Conservation (phyloP, 2,113 vertebrate genomes). For the Scalopus aquaticus region DNA sequence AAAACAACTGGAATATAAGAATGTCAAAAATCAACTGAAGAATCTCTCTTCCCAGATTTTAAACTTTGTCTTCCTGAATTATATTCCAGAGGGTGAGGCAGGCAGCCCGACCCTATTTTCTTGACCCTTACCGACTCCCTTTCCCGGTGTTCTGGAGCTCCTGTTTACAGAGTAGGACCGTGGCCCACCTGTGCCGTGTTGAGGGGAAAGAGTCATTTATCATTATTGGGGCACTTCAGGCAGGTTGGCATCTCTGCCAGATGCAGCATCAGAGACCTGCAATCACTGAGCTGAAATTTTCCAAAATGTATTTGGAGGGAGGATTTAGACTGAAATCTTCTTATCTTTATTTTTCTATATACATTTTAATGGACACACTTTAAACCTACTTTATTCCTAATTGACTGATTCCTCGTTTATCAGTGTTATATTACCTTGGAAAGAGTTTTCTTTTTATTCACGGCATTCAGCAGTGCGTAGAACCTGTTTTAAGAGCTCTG, state of each 20-base stretch:
- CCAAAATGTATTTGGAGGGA: constrained; percentile 4
- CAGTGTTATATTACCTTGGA: neutral
- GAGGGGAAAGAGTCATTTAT: neutral
- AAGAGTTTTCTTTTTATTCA: neutral
- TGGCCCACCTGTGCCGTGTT: too few relatives aligned
- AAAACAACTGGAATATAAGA: neutral
- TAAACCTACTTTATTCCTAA: neutral
- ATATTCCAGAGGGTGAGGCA: neutral
- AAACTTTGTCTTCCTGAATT: neutral
- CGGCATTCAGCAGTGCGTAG: neutral
- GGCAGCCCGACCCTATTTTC: neutral
- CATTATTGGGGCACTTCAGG: neutral
- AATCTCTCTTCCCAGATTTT: neutral
- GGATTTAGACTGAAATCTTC: neutral
- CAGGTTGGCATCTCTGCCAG: neutral
- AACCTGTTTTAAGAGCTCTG: neutral
- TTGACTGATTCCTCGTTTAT: neutral
- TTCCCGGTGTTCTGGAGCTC: neutral
- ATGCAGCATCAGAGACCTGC: neutral
- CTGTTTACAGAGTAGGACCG: neutral
- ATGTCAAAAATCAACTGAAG: neutral
- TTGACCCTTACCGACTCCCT: neutral
- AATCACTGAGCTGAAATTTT: neutral
- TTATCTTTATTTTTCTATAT: neutral
- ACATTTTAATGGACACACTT: neutral